Evolutionary conservation across 1,140 invertebrate species (phyloP).

Genomic region (Telenomus remus): DNA sequence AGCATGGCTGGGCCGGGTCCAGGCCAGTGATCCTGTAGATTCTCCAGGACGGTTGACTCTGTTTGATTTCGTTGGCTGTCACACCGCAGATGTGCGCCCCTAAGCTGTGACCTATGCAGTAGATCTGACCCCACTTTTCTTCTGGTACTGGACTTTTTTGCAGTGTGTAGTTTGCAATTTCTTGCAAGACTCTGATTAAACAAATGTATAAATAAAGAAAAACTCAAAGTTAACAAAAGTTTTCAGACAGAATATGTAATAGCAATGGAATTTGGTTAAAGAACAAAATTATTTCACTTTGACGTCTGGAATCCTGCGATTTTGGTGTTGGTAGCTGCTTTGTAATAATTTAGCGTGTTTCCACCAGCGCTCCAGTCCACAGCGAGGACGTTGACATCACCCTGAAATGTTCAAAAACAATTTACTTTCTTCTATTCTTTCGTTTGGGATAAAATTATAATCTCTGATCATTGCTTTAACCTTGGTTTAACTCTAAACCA

Average conservation of each 20-base stretch:
- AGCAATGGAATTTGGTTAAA: too few relatives aligned
- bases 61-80: slow-evolving; percentile 74
- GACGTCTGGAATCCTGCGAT: slow-evolving; percentile 75
- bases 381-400: slow-evolving; percentile 77
- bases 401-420: too few relatives aligned
- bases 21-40: slow-evolving; percentile 74
- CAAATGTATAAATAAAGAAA: background rate
- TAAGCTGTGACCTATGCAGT: slow-evolving; percentile 80
- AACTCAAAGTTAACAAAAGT: too few relatives aligned
- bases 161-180: slow-evolving; percentile 26
- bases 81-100: slow-evolving; percentile 80
- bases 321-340: slow-evolving; percentile 77
- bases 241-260: too few relatives aligned
- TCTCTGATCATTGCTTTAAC: too few relatives aligned
- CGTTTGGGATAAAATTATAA: too few relatives aligned
- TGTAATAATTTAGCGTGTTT: slow-evolving; percentile 79
- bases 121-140: slow-evolving; percentile 64
- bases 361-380: slow-evolving; percentile 79
- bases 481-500: too few relatives aligned
- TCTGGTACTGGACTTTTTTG: background rate
- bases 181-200: slow-evolving; percentile 7
- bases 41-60: slow-evolving; percentile 57
- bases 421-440: too few relatives aligned
- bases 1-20: slow-evolving; percentile 82
- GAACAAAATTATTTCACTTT: slow-evolving; percentile 64